A percentile compares a stretch with the other conserved stretches of the same genome.
These are phyloP conservation scores for Callyntrura sp. DNA, from an alignment of 2,888 invertebrate species.

Conservation along the genomic window DNA sequence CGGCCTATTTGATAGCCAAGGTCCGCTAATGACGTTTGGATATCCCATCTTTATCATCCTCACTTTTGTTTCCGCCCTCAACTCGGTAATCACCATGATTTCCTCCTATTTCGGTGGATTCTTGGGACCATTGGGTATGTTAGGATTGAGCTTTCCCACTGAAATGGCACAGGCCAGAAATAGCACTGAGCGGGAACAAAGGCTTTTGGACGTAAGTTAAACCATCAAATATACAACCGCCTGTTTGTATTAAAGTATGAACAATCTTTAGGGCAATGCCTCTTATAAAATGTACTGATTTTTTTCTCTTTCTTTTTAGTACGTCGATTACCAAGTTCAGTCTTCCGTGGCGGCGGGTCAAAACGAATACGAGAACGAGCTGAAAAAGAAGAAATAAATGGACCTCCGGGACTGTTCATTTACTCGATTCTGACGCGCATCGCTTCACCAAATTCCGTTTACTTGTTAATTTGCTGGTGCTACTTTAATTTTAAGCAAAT, in stretches of 20 bases:
- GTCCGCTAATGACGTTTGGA: constrained; percentile 30
- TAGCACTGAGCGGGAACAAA: constrained; percentile 7
- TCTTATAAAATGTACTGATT: background rate
- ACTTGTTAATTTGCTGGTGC: constrained; percentile 44
- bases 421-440: background rate
- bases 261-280: too few species aligned
- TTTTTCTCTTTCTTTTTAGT: constrained; percentile 30
- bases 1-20: constrained; percentile 21
- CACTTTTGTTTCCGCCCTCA: constrained; percentile 18
- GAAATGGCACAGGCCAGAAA: constrained; percentile 29
- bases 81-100: background rate
- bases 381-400: constrained; percentile 64
- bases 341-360: background rate
- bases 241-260: too few species aligned
- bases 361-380: constrained; percentile 53
- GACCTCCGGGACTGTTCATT: background rate
- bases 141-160: constrained; percentile 19
- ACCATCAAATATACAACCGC: too few species aligned
- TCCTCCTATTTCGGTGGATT: background rate
- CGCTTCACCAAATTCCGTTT: too few species aligned
- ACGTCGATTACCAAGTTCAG: constrained; percentile 19
- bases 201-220: constrained; percentile 56
- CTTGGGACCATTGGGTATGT: background rate
- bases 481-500: constrained; percentile 14
- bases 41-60: constrained; percentile 33